These are phyloP conservation scores for Amia ocellicauda DNA, from an alignment of 2,113 vertebrate genomes.

Conservation along the genomic window DNA sequence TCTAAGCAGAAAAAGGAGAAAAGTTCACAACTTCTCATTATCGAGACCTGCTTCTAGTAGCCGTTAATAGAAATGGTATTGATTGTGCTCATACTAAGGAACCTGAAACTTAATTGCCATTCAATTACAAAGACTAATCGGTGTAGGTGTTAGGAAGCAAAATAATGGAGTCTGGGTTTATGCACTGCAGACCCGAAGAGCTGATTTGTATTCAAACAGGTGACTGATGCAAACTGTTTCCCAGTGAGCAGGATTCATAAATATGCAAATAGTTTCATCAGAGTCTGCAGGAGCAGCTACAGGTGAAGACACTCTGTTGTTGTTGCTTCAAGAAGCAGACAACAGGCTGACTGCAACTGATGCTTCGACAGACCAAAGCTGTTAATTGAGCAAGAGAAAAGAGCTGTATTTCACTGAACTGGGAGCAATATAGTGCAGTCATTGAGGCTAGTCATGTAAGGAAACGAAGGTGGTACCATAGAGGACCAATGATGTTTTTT, in stretches of 20 bases:
- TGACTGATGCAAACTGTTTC: constrained; percentile 22
- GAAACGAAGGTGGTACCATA: neutral
- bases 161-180: constrained; percentile 15
- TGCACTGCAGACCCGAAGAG: constrained; percentile 18
- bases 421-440: constrained; percentile 8
- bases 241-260: constrained; percentile 22
- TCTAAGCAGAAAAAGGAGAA: constrained; percentile 21
- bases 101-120: constrained; percentile 65
- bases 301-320: constrained; percentile 18
- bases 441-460: constrained; percentile 1
- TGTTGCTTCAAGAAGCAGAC: constrained; percentile 5
- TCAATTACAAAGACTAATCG: constrained; percentile 64
- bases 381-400: neutral
- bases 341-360: neutral
- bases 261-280: constrained; percentile 29
- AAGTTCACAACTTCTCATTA: constrained; percentile 48
- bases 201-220: constrained; percentile 36
- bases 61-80: constrained; percentile 57
- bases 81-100: constrained; percentile 55
- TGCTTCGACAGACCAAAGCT: neutral
- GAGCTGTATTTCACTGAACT: constrained; percentile 2
- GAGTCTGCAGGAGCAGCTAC: constrained; percentile 7
- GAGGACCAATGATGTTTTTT: constrained; percentile 33
- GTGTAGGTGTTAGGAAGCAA: constrained; percentile 26
- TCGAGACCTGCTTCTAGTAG: constrained; percentile 45